These are phyloP conservation scores for Drosophila kanekoi DNA, from an alignment of 2,888 invertebrate genomes.

Conservation along the genomic window DNA sequence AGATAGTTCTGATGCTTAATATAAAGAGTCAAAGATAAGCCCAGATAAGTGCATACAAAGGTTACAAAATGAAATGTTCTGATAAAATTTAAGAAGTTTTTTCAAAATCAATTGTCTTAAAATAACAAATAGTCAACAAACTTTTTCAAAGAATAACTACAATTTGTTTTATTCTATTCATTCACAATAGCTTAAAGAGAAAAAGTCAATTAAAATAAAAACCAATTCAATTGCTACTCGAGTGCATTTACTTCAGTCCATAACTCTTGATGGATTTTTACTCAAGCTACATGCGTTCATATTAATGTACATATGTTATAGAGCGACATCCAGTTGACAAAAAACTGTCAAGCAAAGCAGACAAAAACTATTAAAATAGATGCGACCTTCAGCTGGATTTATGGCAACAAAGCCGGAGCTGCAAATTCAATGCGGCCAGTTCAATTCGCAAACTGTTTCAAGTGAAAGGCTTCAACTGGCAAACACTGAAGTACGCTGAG, in stretches of 20 bases:
- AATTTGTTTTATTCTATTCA: no score
- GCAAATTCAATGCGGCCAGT: constrained; percentile 9
- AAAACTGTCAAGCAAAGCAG: constrained; percentile 32
- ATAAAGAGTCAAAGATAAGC: no score
- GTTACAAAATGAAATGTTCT: no score
- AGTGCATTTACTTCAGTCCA: neutral
- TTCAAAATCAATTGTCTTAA: no score
- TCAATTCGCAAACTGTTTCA: constrained; percentile 26
- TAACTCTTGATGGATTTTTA: neutral
- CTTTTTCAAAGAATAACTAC: no score
- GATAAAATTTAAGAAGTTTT: no score
- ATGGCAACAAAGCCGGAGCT: constrained; percentile 37
- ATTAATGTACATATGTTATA: neutral
- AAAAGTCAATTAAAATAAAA: neutral
- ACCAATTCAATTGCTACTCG: neutral
- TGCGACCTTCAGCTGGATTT: constrained; percentile 62
- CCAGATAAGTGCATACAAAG: no score
- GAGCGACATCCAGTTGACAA: constrained; percentile 18
- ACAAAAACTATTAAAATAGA: constrained; percentile 22
- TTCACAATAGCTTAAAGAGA: no score
- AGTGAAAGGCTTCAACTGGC: constrained; percentile 60
- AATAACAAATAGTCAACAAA: no score
- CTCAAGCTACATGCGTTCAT: neutral
- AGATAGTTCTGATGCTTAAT: no score
- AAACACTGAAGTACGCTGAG: constrained; percentile 38